phyloP scores from a whole-genome alignment of 2,888 invertebrate species.

The Formica aserva region DNA sequence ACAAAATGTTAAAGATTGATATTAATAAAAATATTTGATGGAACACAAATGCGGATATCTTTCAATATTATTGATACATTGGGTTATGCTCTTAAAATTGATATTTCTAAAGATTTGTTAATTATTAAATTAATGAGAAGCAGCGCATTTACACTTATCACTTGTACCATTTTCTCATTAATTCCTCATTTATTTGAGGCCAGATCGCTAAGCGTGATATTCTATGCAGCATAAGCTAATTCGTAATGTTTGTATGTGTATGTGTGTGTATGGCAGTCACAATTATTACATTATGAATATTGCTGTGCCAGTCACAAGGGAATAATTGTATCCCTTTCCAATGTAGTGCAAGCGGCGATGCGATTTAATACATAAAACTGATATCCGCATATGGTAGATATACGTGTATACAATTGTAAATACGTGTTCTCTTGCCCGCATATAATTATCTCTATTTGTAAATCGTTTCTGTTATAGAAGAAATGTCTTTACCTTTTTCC shows the following conservation, averaged over 20 bases:
- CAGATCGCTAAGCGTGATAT: neutral
- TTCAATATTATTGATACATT: neutral
- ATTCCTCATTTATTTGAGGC: neutral
- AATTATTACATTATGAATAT: constrained; percentile 43
- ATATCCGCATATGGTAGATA: neutral
- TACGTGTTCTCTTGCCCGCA: constrained; percentile 18
- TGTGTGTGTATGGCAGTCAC: constrained; percentile 25
- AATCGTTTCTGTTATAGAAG: neutral
- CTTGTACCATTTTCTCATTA: neutral
- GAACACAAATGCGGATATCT: neutral
- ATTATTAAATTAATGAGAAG: neutral
- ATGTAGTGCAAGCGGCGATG: constrained; percentile 33
- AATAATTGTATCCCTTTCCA: constrained; percentile 32
- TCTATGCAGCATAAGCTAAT: neutral
- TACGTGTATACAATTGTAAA: constrained; percentile 27
- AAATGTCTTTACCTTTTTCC: neutral
- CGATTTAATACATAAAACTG: constrained; percentile 44
- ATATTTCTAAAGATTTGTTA: neutral
- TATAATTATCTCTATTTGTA: constrained; percentile 31
- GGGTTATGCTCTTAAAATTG: neutral
- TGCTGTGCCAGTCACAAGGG: constrained; percentile 41
- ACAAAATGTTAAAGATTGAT: neutral
- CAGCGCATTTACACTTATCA: neutral
- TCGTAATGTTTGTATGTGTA: constrained; percentile 12
- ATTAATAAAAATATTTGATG: neutral